Evolutionary conservation across 1,140 invertebrate species (phyloP).

Genomic region (Phortica variegata): DNA sequence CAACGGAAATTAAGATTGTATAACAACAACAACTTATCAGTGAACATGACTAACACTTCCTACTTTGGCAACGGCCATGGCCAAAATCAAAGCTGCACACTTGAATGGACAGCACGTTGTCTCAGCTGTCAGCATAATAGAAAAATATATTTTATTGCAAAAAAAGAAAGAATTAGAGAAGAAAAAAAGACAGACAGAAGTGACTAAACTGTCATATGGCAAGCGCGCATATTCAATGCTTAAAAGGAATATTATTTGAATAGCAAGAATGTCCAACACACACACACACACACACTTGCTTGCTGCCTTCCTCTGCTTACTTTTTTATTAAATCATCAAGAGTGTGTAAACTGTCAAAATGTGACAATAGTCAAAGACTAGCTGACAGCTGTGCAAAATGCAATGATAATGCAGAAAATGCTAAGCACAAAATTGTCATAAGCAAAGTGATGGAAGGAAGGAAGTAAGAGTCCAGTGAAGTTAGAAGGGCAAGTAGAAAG

Average conservation of each 20-base stretch:
- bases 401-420: too few relatives aligned
- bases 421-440: too few relatives aligned
- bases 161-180: not conserved
- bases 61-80: too few relatives aligned
- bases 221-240: conserved; percentile 3
- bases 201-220: conserved; percentile 14
- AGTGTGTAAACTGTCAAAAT: conserved; percentile 46
- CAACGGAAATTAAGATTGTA: not conserved
- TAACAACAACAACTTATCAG: not conserved
- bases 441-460: too few relatives aligned
- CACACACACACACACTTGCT: not conserved
- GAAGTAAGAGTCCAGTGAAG: too few relatives aligned
- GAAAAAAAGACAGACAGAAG: conserved; percentile 17
- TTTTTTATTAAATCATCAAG: conserved; percentile 47
- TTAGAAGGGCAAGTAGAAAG: too few relatives aligned
- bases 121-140: conserved; percentile 39
- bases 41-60: too few relatives aligned
- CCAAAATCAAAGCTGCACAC: not conserved
- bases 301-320: not conserved
- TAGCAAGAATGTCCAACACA: conserved; percentile 8
- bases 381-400: not conserved
- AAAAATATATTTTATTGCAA: conserved; percentile 22
- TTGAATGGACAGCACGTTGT: conserved; percentile 1
- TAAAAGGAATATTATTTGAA: conserved; percentile 3
- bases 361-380: conserved; percentile 32